A percentile compares a stretch with the other conserved stretches of the same genome.
These are phyloP conservation scores for Eucera pruinosa DNA, from an alignment of 2,888 invertebrate species.

Conservation along the genomic window DNA sequence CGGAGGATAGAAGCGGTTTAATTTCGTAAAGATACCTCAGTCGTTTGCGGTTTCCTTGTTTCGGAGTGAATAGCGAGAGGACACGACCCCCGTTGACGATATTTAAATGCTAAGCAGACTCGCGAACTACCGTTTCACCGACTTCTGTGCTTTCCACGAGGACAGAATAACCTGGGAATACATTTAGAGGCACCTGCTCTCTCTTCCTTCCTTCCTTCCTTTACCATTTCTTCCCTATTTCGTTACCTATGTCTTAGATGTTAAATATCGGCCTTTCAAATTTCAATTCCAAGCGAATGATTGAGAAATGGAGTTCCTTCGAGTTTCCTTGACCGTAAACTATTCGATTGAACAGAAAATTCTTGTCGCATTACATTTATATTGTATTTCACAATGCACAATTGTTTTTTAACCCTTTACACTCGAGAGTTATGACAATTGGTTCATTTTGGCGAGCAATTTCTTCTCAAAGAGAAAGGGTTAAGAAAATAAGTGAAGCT, in stretches of 20 bases:
- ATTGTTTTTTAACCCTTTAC: no score
- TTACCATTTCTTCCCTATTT: not conserved
- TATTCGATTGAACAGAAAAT: no score
- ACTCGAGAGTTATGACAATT: no score
- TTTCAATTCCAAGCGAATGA: not conserved
- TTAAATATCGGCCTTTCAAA: slow-evolving; percentile 1
- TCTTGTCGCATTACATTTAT: no score
- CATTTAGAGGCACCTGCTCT: slow-evolving; percentile 32
- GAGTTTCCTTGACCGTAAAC: no score
- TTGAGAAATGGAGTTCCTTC: no score
- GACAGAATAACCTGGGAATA: slow-evolving; percentile 55
- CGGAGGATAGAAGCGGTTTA: slow-evolving; percentile 24
- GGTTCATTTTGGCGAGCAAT: no score
- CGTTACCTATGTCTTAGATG: slow-evolving; percentile 3
- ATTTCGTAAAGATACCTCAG: slow-evolving; percentile 58
- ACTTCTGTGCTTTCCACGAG: slow-evolving; percentile 37
- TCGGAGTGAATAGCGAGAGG: slow-evolving; percentile 26
- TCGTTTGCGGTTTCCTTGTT: slow-evolving; percentile 55
- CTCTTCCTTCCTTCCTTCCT: slow-evolving; percentile 14
- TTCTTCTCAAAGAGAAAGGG: no score
- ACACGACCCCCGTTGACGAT: slow-evolving; percentile 44
- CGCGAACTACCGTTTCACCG: slow-evolving; percentile 42
- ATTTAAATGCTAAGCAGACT: slow-evolving; percentile 68
- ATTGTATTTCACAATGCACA: no score
- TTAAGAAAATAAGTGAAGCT: no score